A percentile compares a stretch with the other conserved stretches of the same genome.
phyloP scores from a whole-genome alignment of 2,888 invertebrate species.

The Drosophila phalerata region DNA sequence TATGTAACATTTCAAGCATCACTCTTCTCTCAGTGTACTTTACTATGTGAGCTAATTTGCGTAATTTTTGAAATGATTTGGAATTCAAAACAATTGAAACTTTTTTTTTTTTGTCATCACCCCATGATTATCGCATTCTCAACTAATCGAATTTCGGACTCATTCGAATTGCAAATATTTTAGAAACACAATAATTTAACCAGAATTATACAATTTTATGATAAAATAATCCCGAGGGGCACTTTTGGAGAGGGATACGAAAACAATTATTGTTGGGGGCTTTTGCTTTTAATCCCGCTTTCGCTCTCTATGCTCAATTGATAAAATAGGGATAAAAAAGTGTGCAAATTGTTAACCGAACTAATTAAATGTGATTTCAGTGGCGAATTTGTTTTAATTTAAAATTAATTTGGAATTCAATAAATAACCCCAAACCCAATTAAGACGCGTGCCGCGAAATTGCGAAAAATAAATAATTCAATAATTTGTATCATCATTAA shows the following conservation, averaged over 20 bases:
- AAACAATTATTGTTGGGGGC: constrained; percentile 30
- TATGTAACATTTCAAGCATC: not conserved
- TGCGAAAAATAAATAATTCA: constrained; percentile 54
- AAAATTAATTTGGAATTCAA: constrained; percentile 66
- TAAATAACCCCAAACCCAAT: constrained; percentile 64
- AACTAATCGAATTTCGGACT: constrained; percentile 20
- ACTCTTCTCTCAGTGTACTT: not conserved
- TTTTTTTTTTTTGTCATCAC: constrained; percentile 2
- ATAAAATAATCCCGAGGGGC: constrained; percentile 23
- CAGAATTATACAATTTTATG: constrained; percentile 33
- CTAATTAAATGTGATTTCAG: constrained; percentile 72
- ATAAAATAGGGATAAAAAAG: not conserved
- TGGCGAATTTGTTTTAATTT: constrained; percentile 62
- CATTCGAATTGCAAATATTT: constrained; percentile 19
- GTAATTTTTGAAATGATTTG: constrained; percentile 13
- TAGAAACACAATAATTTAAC: constrained; percentile 12
- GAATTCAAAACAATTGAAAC: constrained; percentile 19
- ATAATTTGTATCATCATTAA: constrained; percentile 60
- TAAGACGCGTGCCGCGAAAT: constrained; percentile 50
- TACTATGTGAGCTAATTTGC: not conserved
- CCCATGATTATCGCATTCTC: constrained; percentile 6
- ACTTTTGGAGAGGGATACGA: constrained; percentile 4
- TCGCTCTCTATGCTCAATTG: constrained; percentile 9
- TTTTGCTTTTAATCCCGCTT: constrained; percentile 41
- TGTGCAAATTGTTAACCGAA: constrained; percentile 50